These are phyloP conservation scores for Alectura lathami DNA, from an alignment of 2,113 vertebrate species.

Conservation along the genomic window DNA sequence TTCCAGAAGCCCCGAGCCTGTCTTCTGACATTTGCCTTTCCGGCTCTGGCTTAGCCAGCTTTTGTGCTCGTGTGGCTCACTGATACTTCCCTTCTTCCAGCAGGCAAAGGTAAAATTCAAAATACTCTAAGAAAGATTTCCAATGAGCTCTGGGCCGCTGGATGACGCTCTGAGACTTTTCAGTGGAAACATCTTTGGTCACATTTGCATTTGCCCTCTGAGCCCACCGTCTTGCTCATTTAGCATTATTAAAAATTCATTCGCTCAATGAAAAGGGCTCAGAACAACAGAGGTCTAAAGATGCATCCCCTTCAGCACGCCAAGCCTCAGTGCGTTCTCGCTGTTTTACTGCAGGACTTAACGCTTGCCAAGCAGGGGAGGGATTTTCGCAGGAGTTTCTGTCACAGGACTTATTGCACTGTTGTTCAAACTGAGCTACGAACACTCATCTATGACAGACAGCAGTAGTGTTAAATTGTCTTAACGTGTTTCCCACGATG, in stretches of 20 bases:
- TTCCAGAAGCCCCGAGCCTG: background rate
- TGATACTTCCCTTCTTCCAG: background rate
- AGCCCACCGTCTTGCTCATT: background rate
- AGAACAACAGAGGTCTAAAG: background rate
- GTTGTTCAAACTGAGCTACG: background rate
- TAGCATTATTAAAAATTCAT: background rate
- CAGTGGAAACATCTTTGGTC: background rate
- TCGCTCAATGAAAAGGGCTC: background rate
- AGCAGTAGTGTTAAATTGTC: background rate
- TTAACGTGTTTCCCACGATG: background rate
- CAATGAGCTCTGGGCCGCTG: background rate
- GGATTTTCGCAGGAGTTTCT: background rate
- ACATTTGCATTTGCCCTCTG: background rate
- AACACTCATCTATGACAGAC: background rate
- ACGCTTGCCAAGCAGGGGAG: rapidly evolving
- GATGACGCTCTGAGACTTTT: background rate
- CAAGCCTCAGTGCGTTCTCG: background rate
- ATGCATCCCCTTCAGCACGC: background rate
- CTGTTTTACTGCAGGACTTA: background rate
- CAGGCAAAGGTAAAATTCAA: background rate
- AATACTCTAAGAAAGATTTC: background rate
- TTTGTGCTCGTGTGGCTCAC: background rate
- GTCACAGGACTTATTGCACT: background rate
- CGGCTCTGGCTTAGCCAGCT: background rate
- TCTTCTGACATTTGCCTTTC: background rate